Evolutionary conservation across 2,113 vertebrate species (phyloP), one percentile per base, ranked within the genome.

Genomic region (Azemiops feae): DNA sequence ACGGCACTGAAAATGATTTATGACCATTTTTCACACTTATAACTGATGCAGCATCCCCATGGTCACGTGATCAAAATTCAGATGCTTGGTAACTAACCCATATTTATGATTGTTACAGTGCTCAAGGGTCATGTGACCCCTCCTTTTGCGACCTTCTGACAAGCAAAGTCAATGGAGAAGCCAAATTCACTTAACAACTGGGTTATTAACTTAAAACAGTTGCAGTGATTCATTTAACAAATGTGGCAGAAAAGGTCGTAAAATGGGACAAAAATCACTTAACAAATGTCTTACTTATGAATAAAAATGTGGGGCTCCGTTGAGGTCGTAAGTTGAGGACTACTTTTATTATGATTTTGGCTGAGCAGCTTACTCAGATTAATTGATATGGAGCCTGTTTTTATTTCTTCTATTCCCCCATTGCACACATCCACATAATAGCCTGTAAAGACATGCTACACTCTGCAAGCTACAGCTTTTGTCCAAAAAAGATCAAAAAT

Each of bases 341-440:
- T 64, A 64, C 11, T 30, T 60, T 3, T 5, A 20, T 2, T 6
- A 25, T 34, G 43, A 54, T 30, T 5, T 74, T 89, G 18, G n/a
- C 81, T 90, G 25, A 58, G n/a, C 0, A 0, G 23, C 12, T 8
- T 55, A 9, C 11, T 2, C 1, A 5, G 16, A 5, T n/a, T 34
- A 20, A 1, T 47, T 22, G 14, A 0, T 69, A 34, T 9, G 23
- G 92, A 88, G 45, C 11, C 5, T 14, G 87, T 20, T 30, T 93
- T 88, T 0, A 0, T 91, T 91, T 50, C 34, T 91, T 1, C 43
- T 0, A 27, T 89, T 89, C 85, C 27, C 27, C 11, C 74, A 88
- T 18, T 25, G 10, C 43, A 50, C n/a, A 60, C 54, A 39, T 53
- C 18, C 30, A 16, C 20, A 39, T 45, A 1, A 22, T 34, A 27